Base-by-base conservation (phyloP, 2,888 invertebrate genomes). In the Gymnoscelis rufifasciata region DNA sequence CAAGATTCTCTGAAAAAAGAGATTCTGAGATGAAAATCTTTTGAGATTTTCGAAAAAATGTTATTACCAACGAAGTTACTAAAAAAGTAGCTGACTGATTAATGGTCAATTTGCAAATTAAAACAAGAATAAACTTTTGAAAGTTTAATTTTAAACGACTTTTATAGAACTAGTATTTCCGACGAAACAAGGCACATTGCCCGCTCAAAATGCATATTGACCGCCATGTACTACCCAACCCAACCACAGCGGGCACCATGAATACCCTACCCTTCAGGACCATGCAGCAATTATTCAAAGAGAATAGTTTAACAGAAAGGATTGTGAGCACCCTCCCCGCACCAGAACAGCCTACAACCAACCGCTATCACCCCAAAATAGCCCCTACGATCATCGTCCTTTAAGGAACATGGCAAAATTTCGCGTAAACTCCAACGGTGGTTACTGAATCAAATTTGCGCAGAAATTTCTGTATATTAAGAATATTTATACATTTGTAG, bases 251-350 rank as follows among this genome's bases (percentile, higher is more conserved):
- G 80, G 78, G 78, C 78, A 77, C 74, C 82, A 80, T 82, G 84
- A 86, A 84, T 82, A 84, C 80, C 77, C 77, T 78, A 87, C 87
- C 87, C 87, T 87, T 87, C 88, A 83, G 74, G 84, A 86, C 87
- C 88, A 84, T 68, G 80, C 88, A 82, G 84, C 88, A 88, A 89
- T 89, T 89, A 89, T 88, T 89, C 88, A 89, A 87, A 88, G 79
- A 88, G 88, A 88, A 88, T 88, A 87, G 88, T 87, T 87, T 86
- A 88, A 81, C 83, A 86, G 88, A 88, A 88, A 88, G 88, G 88
- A 88, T 86, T 88, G 82, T 80, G 74, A 80, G 82, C 73, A 77
- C 74, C 35, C 10, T 23, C 38, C 23, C 40, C 47, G 53, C 1
- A 11, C 38, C 51, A 54, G 60, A 74, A 68, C 26, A 54, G 1